phyloP scores from a whole-genome alignment of 2,888 invertebrate genomes.

The Tachina fera region DNA sequence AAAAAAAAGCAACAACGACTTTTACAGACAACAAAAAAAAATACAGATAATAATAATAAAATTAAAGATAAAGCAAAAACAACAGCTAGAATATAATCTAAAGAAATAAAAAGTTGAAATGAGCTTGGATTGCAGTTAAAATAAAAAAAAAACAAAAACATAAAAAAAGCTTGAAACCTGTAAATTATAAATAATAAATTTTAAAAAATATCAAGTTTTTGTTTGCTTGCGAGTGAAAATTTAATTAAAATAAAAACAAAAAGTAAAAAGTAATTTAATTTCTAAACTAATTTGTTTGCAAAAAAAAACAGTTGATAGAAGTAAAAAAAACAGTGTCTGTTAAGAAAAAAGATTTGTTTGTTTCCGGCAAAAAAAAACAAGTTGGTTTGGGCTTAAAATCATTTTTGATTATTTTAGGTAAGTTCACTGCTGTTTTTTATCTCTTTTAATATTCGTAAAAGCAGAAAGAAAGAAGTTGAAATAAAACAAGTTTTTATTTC shows the following conservation, averaged over 20 bases:
- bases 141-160: background rate
- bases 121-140: constrained; percentile 56
- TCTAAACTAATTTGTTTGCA: background rate
- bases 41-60: background rate
- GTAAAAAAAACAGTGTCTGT: constrained; percentile 3
- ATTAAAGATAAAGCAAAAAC: constrained; percentile 16
- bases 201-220: constrained; percentile 14
- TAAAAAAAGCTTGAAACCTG: constrained; percentile 46
- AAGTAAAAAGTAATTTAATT: constrained; percentile 24
- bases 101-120: constrained; percentile 28
- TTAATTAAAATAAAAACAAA: constrained; percentile 26
- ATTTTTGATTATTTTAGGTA: constrained; percentile 32
- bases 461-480: background rate
- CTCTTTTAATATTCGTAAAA: background rate
- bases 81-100: constrained; percentile 6
- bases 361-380: constrained; percentile 54
- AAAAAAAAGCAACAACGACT: constrained; percentile 44
- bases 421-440: constrained; percentile 8
- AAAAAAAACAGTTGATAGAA: too few relatives aligned
- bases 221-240: constrained; percentile 11
- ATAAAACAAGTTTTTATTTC: constrained; percentile 27
- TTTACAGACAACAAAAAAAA: constrained; percentile 3
- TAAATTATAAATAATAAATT: constrained; percentile 36
- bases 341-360: background rate
- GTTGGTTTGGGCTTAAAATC: constrained; percentile 8